phyloP scores from a whole-genome alignment of 2,113 vertebrate species.

The Rousettus leschenaultii region DNA sequence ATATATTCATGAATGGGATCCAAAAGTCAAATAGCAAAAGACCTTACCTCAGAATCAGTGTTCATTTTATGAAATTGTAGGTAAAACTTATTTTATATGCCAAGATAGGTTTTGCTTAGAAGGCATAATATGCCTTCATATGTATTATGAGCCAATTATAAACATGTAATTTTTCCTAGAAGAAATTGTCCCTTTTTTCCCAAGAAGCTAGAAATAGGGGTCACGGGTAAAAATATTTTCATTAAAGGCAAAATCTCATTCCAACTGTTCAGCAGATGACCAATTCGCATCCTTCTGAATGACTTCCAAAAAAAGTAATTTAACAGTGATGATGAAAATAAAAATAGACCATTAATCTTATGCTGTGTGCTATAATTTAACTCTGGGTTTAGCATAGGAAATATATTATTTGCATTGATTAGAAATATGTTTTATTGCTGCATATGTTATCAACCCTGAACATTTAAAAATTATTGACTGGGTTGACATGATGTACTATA shows the following conservation, averaged over 20 bases:
- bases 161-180: neutral
- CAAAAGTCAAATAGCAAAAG: neutral
- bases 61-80: neutral
- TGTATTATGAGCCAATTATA: neutral
- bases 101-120: neutral
- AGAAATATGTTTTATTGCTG: slow-evolving; percentile 48
- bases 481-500: neutral
- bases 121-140: neutral
- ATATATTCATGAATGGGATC: neutral
- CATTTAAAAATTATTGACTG: neutral
- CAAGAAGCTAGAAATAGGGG: neutral
- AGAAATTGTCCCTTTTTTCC: neutral
- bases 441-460: slow-evolving; percentile 50
- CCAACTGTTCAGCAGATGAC: neutral
- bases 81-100: neutral
- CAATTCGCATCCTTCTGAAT: neutral
- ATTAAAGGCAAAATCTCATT: neutral
- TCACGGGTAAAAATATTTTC: neutral
- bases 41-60: neutral
- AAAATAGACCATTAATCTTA: slow-evolving; percentile 28
- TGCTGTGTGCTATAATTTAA: slow-evolving; percentile 26
- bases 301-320: slow-evolving; percentile 28
- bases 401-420: slow-evolving; percentile 59
- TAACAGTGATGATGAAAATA: neutral
- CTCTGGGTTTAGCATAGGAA: neutral